These are phyloP conservation scores for Cryptus armator DNA, from an alignment of 2,888 invertebrate genomes.

Conservation along the genomic window DNA sequence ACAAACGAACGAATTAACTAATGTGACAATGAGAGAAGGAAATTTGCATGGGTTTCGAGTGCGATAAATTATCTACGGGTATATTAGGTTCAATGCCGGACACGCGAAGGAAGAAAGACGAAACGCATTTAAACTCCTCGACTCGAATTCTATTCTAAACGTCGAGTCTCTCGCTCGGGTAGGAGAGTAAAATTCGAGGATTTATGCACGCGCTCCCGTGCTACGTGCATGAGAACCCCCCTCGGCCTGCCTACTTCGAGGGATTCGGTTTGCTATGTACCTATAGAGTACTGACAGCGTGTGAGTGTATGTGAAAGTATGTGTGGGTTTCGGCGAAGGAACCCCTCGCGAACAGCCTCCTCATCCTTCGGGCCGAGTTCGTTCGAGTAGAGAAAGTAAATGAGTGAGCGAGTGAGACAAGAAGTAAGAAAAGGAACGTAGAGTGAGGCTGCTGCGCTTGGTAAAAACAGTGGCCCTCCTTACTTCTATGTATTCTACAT, in stretches of 20 bases:
- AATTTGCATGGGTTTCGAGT: not conserved
- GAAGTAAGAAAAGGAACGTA: slow-evolving; percentile 35
- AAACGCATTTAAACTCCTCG: not conserved
- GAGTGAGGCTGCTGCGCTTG: slow-evolving; percentile 67
- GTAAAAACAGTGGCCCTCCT: slow-evolving; percentile 80
- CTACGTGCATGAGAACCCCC: slow-evolving; percentile 44
- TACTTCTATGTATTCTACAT: slow-evolving; percentile 62
- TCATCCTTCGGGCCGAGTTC: slow-evolving; percentile 60
- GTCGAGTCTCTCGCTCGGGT: slow-evolving; percentile 14
- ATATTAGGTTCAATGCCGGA: not conserved
- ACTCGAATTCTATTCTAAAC: slow-evolving; percentile 37
- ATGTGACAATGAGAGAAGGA: not conserved
- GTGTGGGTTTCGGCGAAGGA: slow-evolving; percentile 46
- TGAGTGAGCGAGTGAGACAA: slow-evolving; percentile 77
- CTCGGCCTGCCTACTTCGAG: slow-evolving; percentile 39
- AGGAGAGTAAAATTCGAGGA: slow-evolving; percentile 54
- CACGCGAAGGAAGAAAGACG: not conserved
- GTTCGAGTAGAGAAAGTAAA: slow-evolving; percentile 78
- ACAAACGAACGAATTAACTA: not conserved
- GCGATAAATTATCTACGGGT: not conserved
- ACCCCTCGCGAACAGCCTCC: slow-evolving; percentile 39
- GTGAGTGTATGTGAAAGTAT: slow-evolving; percentile 33
- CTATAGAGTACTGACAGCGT: slow-evolving; percentile 49
- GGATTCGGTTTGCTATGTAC: slow-evolving; percentile 43
- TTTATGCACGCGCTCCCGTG: slow-evolving; percentile 54